Conservation (phyloP, 2,888 invertebrate genomes). For the Chydorus sphaericus region DNA sequence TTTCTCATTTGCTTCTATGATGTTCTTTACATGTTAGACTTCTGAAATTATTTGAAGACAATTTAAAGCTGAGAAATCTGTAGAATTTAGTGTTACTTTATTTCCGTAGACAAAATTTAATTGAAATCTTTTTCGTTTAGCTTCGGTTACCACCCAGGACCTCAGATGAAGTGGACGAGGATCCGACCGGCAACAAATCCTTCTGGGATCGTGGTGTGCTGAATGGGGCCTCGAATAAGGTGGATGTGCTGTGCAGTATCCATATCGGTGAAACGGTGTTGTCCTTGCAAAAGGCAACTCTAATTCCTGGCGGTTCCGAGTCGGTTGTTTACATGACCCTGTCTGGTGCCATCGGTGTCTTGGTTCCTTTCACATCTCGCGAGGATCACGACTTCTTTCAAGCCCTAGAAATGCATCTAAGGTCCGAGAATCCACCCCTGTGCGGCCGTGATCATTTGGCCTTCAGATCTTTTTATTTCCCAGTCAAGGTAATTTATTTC, state of each 20-base stretch:
- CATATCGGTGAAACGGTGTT: conserved; percentile 93
- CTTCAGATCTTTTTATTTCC: conserved; percentile 92
- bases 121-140: conserved; percentile 25
- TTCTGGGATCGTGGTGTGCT: conserved; percentile 78
- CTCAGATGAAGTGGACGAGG: conserved; percentile 96
- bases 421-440: conserved; percentile 87
- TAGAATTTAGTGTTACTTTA: conserved; percentile 1
- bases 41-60: conserved; percentile 5
- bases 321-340: conserved; percentile 90
- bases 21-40: not conserved
- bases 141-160: conserved; percentile 72
- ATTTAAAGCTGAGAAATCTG: conserved; percentile 17
- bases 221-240: conserved; percentile 95
- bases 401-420: conserved; percentile 98
- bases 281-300: conserved; percentile 79
- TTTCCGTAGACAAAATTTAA: not conserved
- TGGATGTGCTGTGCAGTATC: conserved; percentile 81
- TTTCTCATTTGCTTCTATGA: not conserved
- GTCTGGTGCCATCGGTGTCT: conserved; percentile 79
- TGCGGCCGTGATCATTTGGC: conserved; percentile 96
- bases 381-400: conserved; percentile 99
- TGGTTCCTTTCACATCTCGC: conserved; percentile 85
- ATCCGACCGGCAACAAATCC: conserved; percentile 96
- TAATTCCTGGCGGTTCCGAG: conserved; percentile 95
- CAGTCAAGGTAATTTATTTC: conserved; percentile 58